Percentiles rank a stretch among this genome's conserved stretches.
phyloP scores from a whole-genome alignment of 2,797 vertebrate species.

The Rhyacichthys aspro region DNA sequence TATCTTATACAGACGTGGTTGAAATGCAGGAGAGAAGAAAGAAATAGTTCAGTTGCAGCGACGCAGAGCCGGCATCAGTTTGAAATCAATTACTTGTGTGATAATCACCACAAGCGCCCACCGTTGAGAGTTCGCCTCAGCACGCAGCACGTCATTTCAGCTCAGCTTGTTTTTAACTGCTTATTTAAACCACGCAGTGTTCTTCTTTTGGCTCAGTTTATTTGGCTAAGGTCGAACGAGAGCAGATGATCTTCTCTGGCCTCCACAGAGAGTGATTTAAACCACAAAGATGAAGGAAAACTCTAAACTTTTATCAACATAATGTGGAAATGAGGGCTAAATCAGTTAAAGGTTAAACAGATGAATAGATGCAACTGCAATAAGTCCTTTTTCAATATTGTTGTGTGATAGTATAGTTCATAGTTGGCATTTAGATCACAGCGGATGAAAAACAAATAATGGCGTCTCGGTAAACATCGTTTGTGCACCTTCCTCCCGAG shows the following conservation, averaged over 20 bases:
- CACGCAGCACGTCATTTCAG: conserved; percentile 5
- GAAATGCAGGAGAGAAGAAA: neutral
- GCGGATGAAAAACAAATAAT: neutral
- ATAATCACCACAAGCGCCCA: conserved; percentile 9
- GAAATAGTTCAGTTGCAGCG: neutral
- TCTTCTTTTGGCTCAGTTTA: neutral
- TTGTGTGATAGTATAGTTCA: too few species aligned
- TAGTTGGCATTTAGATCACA: too few species aligned
- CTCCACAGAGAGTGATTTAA: neutral
- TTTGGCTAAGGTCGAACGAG: conserved; percentile 10
- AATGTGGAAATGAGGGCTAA: too few species aligned
- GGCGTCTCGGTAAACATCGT: neutral
- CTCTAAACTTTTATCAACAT: too few species aligned
- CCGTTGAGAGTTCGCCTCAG: neutral
- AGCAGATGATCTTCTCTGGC: neutral
- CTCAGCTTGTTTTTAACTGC: conserved; percentile 14
- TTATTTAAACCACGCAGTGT: conserved; percentile 1
- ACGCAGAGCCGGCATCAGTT: neutral
- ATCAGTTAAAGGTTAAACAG: too few species aligned
- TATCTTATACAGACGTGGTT: neutral
- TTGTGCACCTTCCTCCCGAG: neutral
- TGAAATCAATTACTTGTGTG: conserved; percentile 18
- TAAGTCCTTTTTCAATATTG: too few species aligned
- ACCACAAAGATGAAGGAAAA: neutral
- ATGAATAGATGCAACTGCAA: too few species aligned